These are phyloP conservation scores for Malthinus flaveolus DNA, from an alignment of 2,888 invertebrate species.

Conservation along the genomic window DNA sequence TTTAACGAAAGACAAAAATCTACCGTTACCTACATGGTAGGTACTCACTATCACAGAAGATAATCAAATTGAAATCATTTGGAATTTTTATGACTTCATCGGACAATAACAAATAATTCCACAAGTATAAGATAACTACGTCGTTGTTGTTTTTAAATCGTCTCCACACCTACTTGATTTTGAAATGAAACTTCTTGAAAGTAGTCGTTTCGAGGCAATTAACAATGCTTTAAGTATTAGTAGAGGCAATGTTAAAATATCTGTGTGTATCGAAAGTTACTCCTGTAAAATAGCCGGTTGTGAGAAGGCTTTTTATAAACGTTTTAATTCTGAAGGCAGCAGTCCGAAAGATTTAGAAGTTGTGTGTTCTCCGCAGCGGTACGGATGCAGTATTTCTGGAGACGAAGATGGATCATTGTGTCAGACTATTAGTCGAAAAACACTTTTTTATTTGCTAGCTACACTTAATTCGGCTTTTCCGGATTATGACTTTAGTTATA, in stretches of 20 bases:
- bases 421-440: slow-evolving; percentile 94
- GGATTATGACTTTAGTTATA: slow-evolving; percentile 98
- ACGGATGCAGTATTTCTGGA: slow-evolving; percentile 80
- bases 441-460: slow-evolving; percentile 94
- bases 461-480: slow-evolving; percentile 97
- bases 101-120: too few relatives aligned
- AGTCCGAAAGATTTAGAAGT: slow-evolving; percentile 89
- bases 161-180: too few relatives aligned
- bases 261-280: slow-evolving; percentile 95
- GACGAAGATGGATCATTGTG: slow-evolving; percentile 90
- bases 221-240: slow-evolving; percentile 84
- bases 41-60: too few relatives aligned
- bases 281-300: slow-evolving; percentile 98
- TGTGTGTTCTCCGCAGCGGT: slow-evolving; percentile 84
- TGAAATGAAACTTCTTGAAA: slow-evolving; percentile 94
- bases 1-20: too few relatives aligned
- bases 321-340: slow-evolving; percentile 81
- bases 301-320: slow-evolving; percentile 93
- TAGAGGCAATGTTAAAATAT: slow-evolving; percentile 90
- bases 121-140: too few relatives aligned
- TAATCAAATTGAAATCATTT: too few relatives aligned
- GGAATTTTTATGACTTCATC: too few relatives aligned
- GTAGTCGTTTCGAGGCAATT: slow-evolving; percentile 90
- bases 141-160: slow-evolving; percentile 24
- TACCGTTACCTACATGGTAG: too few relatives aligned